Conservation (phyloP, 2,888 invertebrate species). For the Dryadula phaetusa region DNA sequence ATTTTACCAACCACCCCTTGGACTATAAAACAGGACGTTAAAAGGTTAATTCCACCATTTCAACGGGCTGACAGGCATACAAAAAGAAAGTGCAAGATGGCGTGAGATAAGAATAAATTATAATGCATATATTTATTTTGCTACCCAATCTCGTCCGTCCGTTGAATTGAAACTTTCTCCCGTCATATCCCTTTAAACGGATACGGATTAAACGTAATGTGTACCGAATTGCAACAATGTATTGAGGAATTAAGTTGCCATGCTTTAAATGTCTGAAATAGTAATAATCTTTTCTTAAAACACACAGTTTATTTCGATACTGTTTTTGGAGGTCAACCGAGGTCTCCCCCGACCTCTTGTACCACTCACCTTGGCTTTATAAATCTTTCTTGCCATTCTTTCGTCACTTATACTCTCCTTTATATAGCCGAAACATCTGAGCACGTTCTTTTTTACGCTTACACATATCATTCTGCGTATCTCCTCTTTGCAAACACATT, state of each 20-base stretch:
- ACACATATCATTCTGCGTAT: no score
- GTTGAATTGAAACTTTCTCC: conserved; percentile 41
- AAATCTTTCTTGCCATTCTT: no score
- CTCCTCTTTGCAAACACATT: no score
- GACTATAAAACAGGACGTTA: conserved; percentile 15
- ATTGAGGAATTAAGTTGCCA: not conserved
- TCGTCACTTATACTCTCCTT: no score
- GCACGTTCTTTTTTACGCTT: no score
- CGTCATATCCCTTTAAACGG: conserved; percentile 21
- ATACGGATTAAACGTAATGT: conserved; percentile 26
- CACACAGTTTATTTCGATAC: no score
- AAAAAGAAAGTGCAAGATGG: conserved; percentile 42
- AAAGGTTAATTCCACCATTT: conserved; percentile 19
- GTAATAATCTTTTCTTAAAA: no score
- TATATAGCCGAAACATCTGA: no score
- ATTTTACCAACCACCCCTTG: not conserved
- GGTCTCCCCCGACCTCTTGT: no score
- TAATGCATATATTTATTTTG: conserved; percentile 37
- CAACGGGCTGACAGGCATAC: conserved; percentile 20
- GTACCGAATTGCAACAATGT: conserved; percentile 21
- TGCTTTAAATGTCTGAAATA: no score
- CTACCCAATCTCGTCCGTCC: conserved; percentile 6
- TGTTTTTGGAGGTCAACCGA: no score
- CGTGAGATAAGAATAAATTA: conserved; percentile 42
- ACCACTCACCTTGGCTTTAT: no score